Evolutionary conservation across 2,113 vertebrate genomes (phyloP).

Genomic region (Sigmodon hispidus): DNA sequence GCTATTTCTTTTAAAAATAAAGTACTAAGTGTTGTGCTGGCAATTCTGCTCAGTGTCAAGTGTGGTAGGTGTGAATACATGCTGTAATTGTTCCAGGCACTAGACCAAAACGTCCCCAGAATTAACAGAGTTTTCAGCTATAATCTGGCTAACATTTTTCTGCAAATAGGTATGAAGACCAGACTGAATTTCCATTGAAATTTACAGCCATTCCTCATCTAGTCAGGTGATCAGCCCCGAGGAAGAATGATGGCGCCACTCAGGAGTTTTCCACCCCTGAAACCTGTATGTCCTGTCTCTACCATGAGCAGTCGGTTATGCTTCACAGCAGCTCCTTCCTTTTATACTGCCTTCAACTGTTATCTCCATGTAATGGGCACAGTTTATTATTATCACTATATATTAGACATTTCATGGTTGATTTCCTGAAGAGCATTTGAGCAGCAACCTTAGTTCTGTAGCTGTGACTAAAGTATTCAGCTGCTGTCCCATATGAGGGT

Average conservation of each 20-base stretch:
- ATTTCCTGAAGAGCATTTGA: neutral
- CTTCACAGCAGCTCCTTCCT: neutral
- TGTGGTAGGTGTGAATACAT: conserved; percentile 79
- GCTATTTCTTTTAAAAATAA: conserved; percentile 77
- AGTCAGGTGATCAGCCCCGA: neutral
- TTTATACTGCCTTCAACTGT: neutral
- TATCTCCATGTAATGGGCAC: neutral
- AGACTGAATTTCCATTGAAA: conserved; percentile 51
- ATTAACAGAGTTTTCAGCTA: conserved; percentile 77
- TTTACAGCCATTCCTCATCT: neutral
- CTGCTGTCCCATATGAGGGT: fast-evolving
- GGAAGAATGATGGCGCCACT: neutral
- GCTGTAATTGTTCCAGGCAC: conserved; percentile 80
- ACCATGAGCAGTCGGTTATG: neutral
- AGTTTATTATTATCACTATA: neutral
- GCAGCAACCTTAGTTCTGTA: neutral
- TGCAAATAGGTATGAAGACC: conserved; percentile 74
- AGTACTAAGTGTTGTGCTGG: conserved; percentile 71
- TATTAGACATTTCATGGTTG: neutral
- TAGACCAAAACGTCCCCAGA: conserved; percentile 77
- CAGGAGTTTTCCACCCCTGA: neutral
- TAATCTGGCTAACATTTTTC: conserved; percentile 76
- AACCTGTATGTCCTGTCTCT: neutral
- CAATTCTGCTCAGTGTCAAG: conserved; percentile 76
- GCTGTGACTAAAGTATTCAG: neutral